A percentile compares a stretch with the other conserved stretches of the same genome.
These are phyloP conservation scores for Nyctalus aviator DNA, from an alignment of 2,797 vertebrate genomes.

Conservation along the genomic window DNA sequence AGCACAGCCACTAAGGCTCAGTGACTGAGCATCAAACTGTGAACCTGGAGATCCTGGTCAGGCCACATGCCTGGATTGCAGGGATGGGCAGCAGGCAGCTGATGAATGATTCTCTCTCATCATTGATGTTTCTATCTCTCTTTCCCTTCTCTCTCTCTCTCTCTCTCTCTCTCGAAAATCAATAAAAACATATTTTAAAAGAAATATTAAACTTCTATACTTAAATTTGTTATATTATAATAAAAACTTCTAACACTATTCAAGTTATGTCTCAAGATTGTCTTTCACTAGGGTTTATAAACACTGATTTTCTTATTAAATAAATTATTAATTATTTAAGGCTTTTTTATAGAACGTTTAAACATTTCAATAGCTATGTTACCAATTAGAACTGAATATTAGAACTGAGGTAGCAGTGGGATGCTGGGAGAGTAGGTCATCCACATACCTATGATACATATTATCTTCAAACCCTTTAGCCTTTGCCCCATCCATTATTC, in stretches of 20 bases:
- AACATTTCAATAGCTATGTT: background rate
- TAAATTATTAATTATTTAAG: background rate
- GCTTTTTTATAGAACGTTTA: background rate
- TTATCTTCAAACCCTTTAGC: background rate
- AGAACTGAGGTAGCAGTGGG: background rate
- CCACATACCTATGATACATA: background rate
- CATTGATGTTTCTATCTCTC: too few species aligned
- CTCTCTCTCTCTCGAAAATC: too few species aligned
- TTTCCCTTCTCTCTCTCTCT: too few species aligned
- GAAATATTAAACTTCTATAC: background rate
- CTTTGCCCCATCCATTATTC: background rate
- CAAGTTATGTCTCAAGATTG: background rate
- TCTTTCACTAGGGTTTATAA: background rate
- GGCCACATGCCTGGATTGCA: too few species aligned
- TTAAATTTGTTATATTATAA: background rate
- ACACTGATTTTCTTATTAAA: conserved; percentile 3
- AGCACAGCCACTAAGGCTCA: too few species aligned
- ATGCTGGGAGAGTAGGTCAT: background rate
- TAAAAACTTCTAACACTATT: background rate
- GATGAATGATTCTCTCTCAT: too few species aligned
- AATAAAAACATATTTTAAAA: too few species aligned
- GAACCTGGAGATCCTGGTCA: too few species aligned
- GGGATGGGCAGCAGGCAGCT: too few species aligned
- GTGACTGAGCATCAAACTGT: too few species aligned
- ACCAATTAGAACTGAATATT: background rate